Base-by-base conservation (phyloP, 2,888 invertebrate species). In the Acanthopleura granulata region DNA sequence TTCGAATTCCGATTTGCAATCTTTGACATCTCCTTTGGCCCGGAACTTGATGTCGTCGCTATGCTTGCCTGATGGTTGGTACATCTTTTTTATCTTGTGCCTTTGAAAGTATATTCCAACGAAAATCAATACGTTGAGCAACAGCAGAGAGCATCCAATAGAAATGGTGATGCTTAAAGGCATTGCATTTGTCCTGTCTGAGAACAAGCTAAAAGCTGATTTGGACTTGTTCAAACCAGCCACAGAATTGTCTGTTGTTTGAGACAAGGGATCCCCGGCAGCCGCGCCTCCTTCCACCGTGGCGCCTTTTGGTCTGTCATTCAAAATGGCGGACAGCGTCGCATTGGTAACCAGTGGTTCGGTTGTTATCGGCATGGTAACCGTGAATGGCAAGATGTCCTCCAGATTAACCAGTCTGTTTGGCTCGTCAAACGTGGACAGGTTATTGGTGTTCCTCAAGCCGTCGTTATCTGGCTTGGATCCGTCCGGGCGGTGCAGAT, bases 51-150 rank as follows among this genome's bases (percentile, higher is more conserved):
- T 66, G 40, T 74, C 57, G 71, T 57, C 57, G 1, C 57, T 12
- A 1, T 57, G 57, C 29, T 27, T 66, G 29, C 66, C 29, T 16
- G 66, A 66, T 15, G 66, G 22, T 79, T 22, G 78, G 77, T 71
- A 76, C 80, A 76, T 76, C 76, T 72, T 76, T 80, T 84, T 82
- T 29, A 89, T 86, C 27, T 86, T 78, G 74, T 91, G 90, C 76
- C 91, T 84, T 88, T 97, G 97, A 88, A 97, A 97, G 89, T 97
- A 97, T n/a, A 69, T 69, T 25, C 96, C 97, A 74, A 97, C 97
- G 88, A 97, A 97, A 87, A 98, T 96, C 49, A 97, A 92, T 69
- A 97, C 95, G 89, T 98, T 98, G 6, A 98, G 92, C 85, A 97
- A 96, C 30, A 98, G 93, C 77, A 98, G 91, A 6, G 96, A 96